These are phyloP conservation scores for Uromys caudimaculatus DNA, from an alignment of 2,797 vertebrate genomes.

Conservation along the genomic window DNA sequence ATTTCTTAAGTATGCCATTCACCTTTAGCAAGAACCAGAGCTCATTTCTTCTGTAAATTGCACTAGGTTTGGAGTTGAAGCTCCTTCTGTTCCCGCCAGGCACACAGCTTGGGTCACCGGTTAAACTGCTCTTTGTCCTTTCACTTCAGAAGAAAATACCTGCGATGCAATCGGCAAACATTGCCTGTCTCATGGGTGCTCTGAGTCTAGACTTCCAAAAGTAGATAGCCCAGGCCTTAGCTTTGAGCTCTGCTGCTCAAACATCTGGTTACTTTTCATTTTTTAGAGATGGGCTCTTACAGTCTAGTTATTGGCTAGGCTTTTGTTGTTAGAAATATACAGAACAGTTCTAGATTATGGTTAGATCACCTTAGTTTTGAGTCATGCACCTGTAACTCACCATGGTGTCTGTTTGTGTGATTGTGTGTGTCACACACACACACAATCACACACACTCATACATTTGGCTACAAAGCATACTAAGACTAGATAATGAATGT, in stretches of 20 bases:
- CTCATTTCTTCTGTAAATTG: slow-evolving; percentile 72
- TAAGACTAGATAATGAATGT: neutral
- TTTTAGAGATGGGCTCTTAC: slow-evolving; percentile 39
- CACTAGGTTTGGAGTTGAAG: neutral
- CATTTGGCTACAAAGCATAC: neutral
- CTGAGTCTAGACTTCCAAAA: slow-evolving; percentile 53
- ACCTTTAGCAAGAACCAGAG: slow-evolving; percentile 55
- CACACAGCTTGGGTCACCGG: slow-evolving; percentile 63
- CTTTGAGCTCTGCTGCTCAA: neutral
- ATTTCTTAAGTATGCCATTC: slow-evolving; percentile 66
- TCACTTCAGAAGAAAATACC: slow-evolving; percentile 49
- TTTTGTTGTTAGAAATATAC: slow-evolving; percentile 20
- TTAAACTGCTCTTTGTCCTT: slow-evolving; percentile 67
- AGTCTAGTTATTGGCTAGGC: slow-evolving; percentile 24
- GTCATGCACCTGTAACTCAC: neutral
- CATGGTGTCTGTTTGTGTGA: neutral
- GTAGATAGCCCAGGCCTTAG: neutral
- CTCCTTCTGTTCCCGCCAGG: slow-evolving; percentile 56
- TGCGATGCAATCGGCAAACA: neutral
- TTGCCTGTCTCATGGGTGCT: slow-evolving; percentile 47
- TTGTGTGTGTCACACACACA: neutral
- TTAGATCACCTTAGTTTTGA: slow-evolving; percentile 63
- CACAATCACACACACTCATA: neutral
- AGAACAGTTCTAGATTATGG: slow-evolving; percentile 53
- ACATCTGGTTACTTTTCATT: neutral